These are phyloP conservation scores for Thymelicus sylvestris DNA, from an alignment of 2,888 invertebrate species.

Conservation along the genomic window DNA sequence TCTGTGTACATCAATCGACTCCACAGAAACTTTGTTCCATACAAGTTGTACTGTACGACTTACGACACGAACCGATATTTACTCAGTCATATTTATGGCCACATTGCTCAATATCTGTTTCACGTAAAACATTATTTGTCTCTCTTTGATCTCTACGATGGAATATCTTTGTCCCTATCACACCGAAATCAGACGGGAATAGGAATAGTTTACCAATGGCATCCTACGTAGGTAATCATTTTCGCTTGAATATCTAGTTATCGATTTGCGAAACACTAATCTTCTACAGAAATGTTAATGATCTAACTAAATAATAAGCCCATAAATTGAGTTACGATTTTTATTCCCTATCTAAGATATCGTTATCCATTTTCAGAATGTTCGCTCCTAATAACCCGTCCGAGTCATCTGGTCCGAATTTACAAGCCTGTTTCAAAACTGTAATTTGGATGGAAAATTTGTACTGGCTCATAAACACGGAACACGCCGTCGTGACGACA, in stretches of 20 bases:
- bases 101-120: conserved; percentile 5
- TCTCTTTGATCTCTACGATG: background rate
- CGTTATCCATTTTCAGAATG: conserved; percentile 3
- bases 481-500: conserved; percentile 29
- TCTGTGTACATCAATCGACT: background rate
- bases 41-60: conserved; percentile 1
- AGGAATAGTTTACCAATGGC: background rate
- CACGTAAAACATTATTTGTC: background rate
- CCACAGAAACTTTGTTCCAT: background rate
- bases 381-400: background rate
- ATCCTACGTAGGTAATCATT: too few species aligned
- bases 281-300: too few species aligned
- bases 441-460: conserved; percentile 35
- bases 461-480: conserved; percentile 31
- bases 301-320: too few species aligned
- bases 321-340: background rate
- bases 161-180: background rate
- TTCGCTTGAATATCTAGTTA: too few species aligned
- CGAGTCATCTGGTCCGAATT: background rate
- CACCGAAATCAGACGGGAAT: background rate
- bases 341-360: background rate
- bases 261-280: too few species aligned
- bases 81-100: conserved; percentile 8
- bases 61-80: conserved; percentile 6
- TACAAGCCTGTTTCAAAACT: conserved; percentile 25